Conservation (phyloP, 2,888 invertebrate genomes). For the Biston betularia region DNA sequence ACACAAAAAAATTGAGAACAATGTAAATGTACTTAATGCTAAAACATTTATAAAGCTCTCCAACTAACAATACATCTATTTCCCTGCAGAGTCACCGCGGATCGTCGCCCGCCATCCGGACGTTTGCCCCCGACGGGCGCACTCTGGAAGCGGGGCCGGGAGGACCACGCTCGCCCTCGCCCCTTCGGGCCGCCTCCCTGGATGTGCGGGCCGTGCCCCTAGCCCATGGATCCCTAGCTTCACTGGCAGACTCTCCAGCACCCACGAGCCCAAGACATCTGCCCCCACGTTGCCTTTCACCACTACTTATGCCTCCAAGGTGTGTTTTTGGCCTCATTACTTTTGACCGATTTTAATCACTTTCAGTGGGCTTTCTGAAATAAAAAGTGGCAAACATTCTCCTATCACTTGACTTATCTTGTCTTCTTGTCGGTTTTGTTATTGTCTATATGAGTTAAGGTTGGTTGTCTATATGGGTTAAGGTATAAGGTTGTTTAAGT, state of each 20-base stretch:
- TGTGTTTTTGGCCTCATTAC: conserved; percentile 44
- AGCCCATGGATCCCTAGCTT: conserved; percentile 90
- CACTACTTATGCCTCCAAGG: conserved; percentile 91
- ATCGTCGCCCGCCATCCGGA: conserved; percentile 93
- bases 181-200: conserved; percentile 91
- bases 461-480: too few relatives aligned
- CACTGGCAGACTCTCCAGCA: conserved; percentile 84
- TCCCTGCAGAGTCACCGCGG: conserved; percentile 89
- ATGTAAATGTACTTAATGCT: neutral
- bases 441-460: too few relatives aligned
- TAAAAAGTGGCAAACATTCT: too few relatives aligned
- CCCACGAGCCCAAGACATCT: conserved; percentile 77
- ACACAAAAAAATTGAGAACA: too few relatives aligned
- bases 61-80: conserved; percentile 3
- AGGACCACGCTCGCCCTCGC: conserved; percentile 91
- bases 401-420: neutral
- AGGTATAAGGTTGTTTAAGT: too few relatives aligned
- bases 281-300: conserved; percentile 89
- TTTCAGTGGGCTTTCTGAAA: too few relatives aligned
- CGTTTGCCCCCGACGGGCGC: conserved; percentile 93
- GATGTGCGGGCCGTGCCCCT: conserved; percentile 91
- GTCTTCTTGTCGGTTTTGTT: too few relatives aligned
- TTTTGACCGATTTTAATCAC: too few relatives aligned
- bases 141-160: conserved; percentile 85
- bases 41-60: neutral